Percentiles rank a stretch among this genome's conserved stretches.
phyloP scores from a whole-genome alignment of 1,140 invertebrate species.

The Cherax quadricarinatus region DNA sequence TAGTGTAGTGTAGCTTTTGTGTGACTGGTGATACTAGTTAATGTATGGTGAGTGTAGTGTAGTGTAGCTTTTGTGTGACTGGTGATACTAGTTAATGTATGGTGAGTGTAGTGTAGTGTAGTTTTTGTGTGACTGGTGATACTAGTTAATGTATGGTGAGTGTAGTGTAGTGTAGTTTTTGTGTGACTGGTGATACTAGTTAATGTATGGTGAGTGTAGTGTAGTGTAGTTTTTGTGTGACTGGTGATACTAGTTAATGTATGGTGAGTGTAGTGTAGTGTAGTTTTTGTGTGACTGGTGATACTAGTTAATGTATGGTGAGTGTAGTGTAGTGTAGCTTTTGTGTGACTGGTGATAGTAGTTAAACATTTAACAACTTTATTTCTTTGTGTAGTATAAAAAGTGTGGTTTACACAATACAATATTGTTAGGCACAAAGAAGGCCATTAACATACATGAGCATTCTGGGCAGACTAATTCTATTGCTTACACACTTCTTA shows the following conservation, averaged over 20 bases:
- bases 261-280: slow-evolving; percentile 86
- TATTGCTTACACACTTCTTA: too few species aligned
- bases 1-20: slow-evolving; percentile 88
- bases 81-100: slow-evolving; percentile 97
- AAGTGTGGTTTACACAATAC: too few species aligned
- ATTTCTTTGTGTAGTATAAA: too few species aligned
- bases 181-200: slow-evolving; percentile 96
- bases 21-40: slow-evolving; percentile 95
- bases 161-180: slow-evolving; percentile 85
- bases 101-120: slow-evolving; percentile 88
- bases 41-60: slow-evolving; percentile 88
- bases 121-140: slow-evolving; percentile 96
- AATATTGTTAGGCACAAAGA: too few species aligned
- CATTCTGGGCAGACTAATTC: too few species aligned
- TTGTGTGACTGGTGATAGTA: slow-evolving; percentile 95
- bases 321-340: slow-evolving; percentile 84
- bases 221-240: slow-evolving; percentile 95
- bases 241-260: slow-evolving; percentile 97
- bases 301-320: slow-evolving; percentile 96
- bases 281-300: slow-evolving; percentile 95
- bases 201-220: slow-evolving; percentile 87
- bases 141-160: slow-evolving; percentile 93
- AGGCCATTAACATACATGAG: too few species aligned
- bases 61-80: slow-evolving; percentile 95
- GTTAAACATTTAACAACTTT: slow-evolving; percentile 71